Evolutionary conservation across 1,140 invertebrate genomes (phyloP).

Genomic region (Ctenoplectra terminalis): DNA sequence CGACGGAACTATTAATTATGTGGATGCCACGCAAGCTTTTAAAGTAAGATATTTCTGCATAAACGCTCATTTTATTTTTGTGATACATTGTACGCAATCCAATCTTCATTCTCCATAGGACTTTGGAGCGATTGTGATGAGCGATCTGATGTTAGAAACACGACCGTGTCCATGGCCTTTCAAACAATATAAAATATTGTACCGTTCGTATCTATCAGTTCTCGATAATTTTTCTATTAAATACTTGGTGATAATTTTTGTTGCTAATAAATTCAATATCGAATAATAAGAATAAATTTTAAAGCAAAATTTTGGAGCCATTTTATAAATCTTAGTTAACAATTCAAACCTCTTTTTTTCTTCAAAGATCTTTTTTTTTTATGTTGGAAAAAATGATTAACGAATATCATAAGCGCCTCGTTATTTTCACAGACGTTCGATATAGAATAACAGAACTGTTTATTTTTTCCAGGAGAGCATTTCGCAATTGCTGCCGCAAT

Average conservation of each 20-base stretch:
- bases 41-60: constrained; percentile 69
- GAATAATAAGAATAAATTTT: not conserved
- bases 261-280: not conserved
- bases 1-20: constrained; percentile 72
- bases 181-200: not conserved
- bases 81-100: not conserved
- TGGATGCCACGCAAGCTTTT: constrained; percentile 82
- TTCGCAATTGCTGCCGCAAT: constrained; percentile 40
- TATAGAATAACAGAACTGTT: not conserved
- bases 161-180: constrained; percentile 80
- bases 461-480: constrained; percentile 47
- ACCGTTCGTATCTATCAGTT: constrained; percentile 36
- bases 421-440: not conserved
- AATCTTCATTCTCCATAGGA: constrained; percentile 75
- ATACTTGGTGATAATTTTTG: not conserved
- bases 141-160: constrained; percentile 82
- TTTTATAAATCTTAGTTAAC: not conserved
- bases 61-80: not conserved
- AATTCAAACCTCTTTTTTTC: no score
- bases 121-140: constrained; percentile 83
- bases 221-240: constrained; percentile 43
- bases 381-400: no score
- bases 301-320: not conserved
- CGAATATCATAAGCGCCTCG: not conserved
- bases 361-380: no score